These are phyloP conservation scores for Miichthys miiuy DNA, from an alignment of 2,797 vertebrate species.

Conservation along the genomic window DNA sequence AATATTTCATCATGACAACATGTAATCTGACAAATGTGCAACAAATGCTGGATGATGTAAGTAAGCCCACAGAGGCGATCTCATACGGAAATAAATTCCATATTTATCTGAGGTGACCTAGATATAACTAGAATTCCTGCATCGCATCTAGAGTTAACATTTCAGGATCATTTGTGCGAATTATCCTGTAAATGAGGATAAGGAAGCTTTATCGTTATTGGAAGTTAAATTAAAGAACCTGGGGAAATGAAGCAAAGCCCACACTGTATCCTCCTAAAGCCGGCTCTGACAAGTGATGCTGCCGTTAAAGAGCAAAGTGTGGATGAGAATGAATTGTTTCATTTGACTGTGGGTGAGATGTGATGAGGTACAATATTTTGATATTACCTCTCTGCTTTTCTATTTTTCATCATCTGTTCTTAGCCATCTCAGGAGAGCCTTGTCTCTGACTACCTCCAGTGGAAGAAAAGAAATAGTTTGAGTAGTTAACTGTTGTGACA, in stretches of 20 bases:
- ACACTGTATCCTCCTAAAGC: slow-evolving; percentile 33
- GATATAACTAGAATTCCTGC: slow-evolving; percentile 39
- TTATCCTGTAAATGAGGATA: slow-evolving; percentile 48
- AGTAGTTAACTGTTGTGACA: slow-evolving; percentile 41
- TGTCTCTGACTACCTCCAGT: slow-evolving; percentile 39
- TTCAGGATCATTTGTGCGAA: slow-evolving; percentile 52
- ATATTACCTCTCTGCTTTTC: slow-evolving; percentile 57
- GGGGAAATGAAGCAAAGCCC: slow-evolving; percentile 40
- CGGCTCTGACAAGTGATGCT: slow-evolving; percentile 35
- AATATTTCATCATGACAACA: slow-evolving; percentile 10
- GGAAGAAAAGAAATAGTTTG: slow-evolving; percentile 39
- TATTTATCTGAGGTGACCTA: slow-evolving; percentile 39
- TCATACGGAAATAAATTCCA: slow-evolving; percentile 17
- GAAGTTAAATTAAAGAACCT: slow-evolving; percentile 51
- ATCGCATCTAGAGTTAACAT: slow-evolving; percentile 34
- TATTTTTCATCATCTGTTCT: slow-evolving; percentile 62
- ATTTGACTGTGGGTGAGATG: slow-evolving; percentile 39
- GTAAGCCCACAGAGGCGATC: not conserved
- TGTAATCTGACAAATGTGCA: slow-evolving; percentile 17
- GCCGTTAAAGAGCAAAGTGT: slow-evolving; percentile 26
- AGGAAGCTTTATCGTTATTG: slow-evolving; percentile 30
- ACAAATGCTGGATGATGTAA: slow-evolving; percentile 1
- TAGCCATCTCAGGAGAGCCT: slow-evolving; percentile 50
- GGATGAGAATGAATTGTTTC: slow-evolving; percentile 54
- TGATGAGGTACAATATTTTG: slow-evolving; percentile 47